These are phyloP conservation scores for Cheilosia vernalis DNA, from an alignment of 2,888 invertebrate genomes.

Conservation along the genomic window DNA sequence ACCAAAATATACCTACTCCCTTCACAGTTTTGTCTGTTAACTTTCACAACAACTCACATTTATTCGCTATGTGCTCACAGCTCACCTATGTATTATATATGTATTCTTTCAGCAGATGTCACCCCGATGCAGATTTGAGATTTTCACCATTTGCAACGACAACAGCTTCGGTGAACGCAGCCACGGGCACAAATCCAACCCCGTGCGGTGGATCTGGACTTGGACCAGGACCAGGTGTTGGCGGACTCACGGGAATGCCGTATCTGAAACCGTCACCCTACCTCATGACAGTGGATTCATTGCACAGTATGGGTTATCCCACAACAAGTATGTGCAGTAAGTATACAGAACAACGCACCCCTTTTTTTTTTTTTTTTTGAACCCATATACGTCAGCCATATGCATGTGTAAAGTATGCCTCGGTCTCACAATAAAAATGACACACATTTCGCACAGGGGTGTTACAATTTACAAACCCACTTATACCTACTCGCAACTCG, in stretches of 20 bases:
- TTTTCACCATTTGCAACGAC: conserved; percentile 85
- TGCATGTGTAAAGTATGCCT: not conserved
- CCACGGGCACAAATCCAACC: conserved; percentile 75
- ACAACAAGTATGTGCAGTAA: conserved; percentile 83
- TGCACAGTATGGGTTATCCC: conserved; percentile 88
- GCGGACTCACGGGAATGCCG: conserved; percentile 85
- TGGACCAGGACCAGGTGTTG: conserved; percentile 81
- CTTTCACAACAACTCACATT: not conserved
- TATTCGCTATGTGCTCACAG: not conserved
- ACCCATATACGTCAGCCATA: conserved; percentile 5
- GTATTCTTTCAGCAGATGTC: conserved; percentile 83
- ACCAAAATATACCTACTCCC: no score
- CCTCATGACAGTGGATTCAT: conserved; percentile 86
- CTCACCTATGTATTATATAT: conserved; percentile 16
- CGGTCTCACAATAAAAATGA: conserved; percentile 29
- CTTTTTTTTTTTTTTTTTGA: conserved; percentile 36
- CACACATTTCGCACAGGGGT: conserved; percentile 60
- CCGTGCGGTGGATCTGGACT: conserved; percentile 80
- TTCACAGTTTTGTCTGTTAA: not conserved
- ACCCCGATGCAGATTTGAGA: conserved; percentile 85
- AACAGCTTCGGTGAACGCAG: conserved; percentile 69
- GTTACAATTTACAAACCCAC: conserved; percentile 28
- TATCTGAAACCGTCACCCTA: conserved; percentile 86
- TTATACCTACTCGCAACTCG: not conserved
- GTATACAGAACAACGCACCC: conserved; percentile 62